Evolutionary conservation across 2,113 vertebrate species (phyloP), one percentile per base, ranked within the genome.

Genomic region (Bos indicus): DNA sequence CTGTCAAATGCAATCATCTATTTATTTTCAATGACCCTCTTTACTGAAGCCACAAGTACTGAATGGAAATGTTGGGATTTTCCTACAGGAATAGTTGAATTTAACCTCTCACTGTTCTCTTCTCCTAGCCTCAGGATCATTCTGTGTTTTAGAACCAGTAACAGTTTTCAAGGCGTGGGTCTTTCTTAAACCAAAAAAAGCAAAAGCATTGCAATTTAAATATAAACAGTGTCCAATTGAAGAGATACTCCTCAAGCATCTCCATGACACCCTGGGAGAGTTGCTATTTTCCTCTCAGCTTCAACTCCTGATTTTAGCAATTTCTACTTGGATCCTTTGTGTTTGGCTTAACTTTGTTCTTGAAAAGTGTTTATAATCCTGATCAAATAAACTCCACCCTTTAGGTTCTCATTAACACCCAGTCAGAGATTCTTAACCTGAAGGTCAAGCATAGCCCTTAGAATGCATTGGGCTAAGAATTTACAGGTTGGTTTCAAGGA

Each of bases 11-110:
- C 52, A 77, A 43, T 62, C 21, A 90, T 90, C 59, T 81, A 9
- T 59, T 96, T 95, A 71, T 88, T 88, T 94, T 85, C 90, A 94
- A 57, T 71, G 46, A 30, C 12, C 97, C 26, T 54, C 60, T 90
- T 91, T 17, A 40, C 54, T 52, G 82, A 91, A 87, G 43, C 21
- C 57, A 21, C 14, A 64, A 88, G 51, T 28, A 21, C 46, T 33
- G 84, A 54, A 67, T 84, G 88, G 54, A 95, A 96, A 5, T 54
- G 9, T 77, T 91, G 30, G 30, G n/a, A 60, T 91, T 95, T 95
- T 88, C 93, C 84, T 87, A 10, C 2, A 60, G 78, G 15, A 60
- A 59, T 6, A 59, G 48, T 74, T 88, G 21, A 93, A 57, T 46
- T 57, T 62, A 74, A 83, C 8, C 43, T 80, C 36, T 87, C 21